phyloP scores from a whole-genome alignment of 2,797 vertebrate genomes.

The Pipistrellus nathusii region DNA sequence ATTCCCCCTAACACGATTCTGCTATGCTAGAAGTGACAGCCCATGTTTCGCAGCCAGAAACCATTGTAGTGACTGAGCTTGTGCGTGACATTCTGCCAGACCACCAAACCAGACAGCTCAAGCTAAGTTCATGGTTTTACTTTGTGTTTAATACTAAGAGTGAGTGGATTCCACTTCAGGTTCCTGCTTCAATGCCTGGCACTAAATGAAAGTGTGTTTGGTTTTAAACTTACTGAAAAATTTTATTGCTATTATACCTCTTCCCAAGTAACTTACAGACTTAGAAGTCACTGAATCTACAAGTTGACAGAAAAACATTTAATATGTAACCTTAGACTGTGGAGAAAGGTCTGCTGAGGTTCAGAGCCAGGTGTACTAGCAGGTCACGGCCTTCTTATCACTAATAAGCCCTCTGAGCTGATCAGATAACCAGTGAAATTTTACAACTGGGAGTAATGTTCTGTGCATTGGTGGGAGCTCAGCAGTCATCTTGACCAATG shows the following conservation, averaged over 20 bases:
- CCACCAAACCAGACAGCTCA: conserved; percentile 46
- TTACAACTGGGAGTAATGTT: background rate
- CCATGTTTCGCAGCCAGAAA: conserved; percentile 34
- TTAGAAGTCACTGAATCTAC: conserved; percentile 53
- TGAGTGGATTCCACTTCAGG: conserved; percentile 60
- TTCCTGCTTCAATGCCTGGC: conserved; percentile 76
- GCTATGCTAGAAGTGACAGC: conserved; percentile 30
- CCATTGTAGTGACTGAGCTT: conserved; percentile 51
- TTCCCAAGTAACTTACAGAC: conserved; percentile 55
- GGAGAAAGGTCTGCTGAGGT: conserved; percentile 25
- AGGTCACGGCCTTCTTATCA: conserved; percentile 48
- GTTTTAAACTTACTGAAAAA: conserved; percentile 69
- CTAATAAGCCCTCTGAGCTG: conserved; percentile 16
- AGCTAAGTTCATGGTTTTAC: conserved; percentile 66
- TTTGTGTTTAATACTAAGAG: conserved; percentile 59
- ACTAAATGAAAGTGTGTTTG: conserved; percentile 75
- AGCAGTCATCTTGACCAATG: background rate
- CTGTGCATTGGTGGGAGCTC: background rate
- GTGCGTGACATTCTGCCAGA: conserved; percentile 62
- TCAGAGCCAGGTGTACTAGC: background rate
- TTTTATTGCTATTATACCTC: conserved; percentile 45
- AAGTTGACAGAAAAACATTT: conserved; percentile 57
- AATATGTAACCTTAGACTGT: conserved; percentile 55
- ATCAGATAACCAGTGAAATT: conserved; percentile 21
- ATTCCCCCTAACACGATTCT: conserved; percentile 6